Conservation (phyloP, 53 echinoderm and acorn worm genomes). For the Mesocentrotus franciscanus region DNA sequence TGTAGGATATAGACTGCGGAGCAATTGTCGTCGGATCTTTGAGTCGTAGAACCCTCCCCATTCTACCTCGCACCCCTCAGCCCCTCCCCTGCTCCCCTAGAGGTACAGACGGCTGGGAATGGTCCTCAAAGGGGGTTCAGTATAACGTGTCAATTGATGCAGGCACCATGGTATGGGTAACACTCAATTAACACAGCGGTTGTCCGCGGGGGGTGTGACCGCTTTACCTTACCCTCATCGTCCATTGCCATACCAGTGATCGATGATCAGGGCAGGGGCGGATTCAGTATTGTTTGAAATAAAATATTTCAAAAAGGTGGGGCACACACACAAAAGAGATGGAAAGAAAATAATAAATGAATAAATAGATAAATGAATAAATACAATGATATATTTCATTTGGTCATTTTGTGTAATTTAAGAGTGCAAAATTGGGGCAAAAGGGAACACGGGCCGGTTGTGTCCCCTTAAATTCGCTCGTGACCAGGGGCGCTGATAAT, state of each 20-base stretch:
- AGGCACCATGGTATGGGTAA: constrained; percentile 10
- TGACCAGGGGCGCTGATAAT: too few species aligned
- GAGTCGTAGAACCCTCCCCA: background rate
- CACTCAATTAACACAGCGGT: constrained; percentile 46
- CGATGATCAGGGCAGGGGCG: background rate
- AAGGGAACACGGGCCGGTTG: too few species aligned
- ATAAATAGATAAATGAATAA: background rate
- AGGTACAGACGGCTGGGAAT: constrained; percentile 47
- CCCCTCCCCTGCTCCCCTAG: background rate
- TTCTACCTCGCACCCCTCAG: background rate
- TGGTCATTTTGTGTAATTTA: too few species aligned
- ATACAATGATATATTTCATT: background rate
- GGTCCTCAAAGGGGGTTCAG: constrained; percentile 8
- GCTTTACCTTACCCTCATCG: constrained; percentile 25
- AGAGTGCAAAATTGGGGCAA: too few species aligned
- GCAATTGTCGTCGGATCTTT: too few species aligned
- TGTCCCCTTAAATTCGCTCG: too few species aligned
- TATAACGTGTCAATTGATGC: constrained; percentile 28
- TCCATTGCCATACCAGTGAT: background rate
- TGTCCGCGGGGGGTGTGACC: background rate
- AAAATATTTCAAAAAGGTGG: background rate
- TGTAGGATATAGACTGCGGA: too few species aligned
- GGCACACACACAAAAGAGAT: background rate
- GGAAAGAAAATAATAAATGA: background rate
- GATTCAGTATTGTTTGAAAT: background rate